phyloP scores from a whole-genome alignment of 1,140 invertebrate genomes.

The Apis laboriosa region DNA sequence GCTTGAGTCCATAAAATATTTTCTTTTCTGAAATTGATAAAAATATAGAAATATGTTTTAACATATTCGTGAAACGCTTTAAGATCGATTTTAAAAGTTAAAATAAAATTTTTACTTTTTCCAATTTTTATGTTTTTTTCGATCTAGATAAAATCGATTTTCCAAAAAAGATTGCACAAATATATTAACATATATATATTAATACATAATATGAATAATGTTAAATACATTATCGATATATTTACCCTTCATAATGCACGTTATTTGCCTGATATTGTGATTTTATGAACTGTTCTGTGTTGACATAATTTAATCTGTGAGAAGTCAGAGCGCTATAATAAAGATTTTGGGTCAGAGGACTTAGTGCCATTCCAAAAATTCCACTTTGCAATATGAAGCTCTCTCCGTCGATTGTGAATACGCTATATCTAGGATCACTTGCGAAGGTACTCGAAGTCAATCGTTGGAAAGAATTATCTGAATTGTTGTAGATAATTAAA shows the following conservation, averaged over 20 bases:
- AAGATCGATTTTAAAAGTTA: too few relatives aligned
- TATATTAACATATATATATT: too few relatives aligned
- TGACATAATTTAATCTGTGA: not conserved
- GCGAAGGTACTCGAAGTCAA: constrained; percentile 64
- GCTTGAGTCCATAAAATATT: constrained; percentile 12
- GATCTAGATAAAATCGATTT: too few relatives aligned
- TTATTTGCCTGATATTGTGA: not conserved
- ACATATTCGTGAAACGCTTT: too few relatives aligned
- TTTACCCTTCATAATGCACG: constrained; percentile 63
- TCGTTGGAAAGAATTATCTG: constrained; percentile 59
- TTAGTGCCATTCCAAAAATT: too few relatives aligned
- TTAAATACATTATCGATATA: too few relatives aligned
- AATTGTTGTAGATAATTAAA: constrained; percentile 64
- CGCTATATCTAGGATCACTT: constrained; percentile 25
- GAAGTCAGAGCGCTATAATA: constrained; percentile 22
- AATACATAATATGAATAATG: too few relatives aligned
- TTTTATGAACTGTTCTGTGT: constrained; percentile 30
- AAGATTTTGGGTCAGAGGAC: too few relatives aligned
- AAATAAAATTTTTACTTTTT: too few relatives aligned
- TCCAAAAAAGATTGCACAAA: too few relatives aligned
- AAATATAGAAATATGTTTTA: not conserved
- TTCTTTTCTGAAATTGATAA: not conserved
- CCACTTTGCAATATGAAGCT: constrained; percentile 71
- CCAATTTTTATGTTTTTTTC: too few relatives aligned
- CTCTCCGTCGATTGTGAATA: constrained; percentile 68